A percentile compares a stretch with the other conserved stretches of the same genome.
phyloP scores from a whole-genome alignment of 2,113 vertebrate genomes.

The Polypterus bichir region DNA sequence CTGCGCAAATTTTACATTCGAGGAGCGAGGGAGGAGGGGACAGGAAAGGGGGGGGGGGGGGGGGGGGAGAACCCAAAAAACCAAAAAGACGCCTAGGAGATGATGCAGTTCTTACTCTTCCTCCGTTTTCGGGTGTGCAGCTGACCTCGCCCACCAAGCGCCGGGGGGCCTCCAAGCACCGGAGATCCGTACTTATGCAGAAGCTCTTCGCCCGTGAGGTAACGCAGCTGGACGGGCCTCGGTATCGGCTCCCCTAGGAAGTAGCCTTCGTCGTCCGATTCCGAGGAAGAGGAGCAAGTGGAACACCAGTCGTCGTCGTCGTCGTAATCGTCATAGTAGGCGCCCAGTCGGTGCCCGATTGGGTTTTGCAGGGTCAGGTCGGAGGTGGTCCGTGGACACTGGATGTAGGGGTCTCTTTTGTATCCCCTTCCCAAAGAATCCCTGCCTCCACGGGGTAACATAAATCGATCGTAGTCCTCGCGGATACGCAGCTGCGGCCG shows the following conservation, averaged over 20 bases:
- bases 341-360: conserved; percentile 62
- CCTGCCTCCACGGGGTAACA: conserved; percentile 62
- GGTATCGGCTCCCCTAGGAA: conserved; percentile 94
- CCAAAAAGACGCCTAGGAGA: conserved; percentile 53
- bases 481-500: conserved; percentile 59
- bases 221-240: conserved; percentile 75
- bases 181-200: conserved; percentile 79
- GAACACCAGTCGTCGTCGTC: conserved; percentile 92
- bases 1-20: conserved; percentile 65
- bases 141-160: conserved; percentile 66
- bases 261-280: conserved; percentile 94
- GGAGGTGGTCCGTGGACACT: conserved; percentile 86
- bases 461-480: conserved; percentile 82
- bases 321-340: conserved; percentile 66
- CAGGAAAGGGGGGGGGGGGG: neutral
- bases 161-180: conserved; percentile 60
- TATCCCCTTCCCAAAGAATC: conserved; percentile 59
- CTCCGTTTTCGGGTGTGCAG: conserved; percentile 81
- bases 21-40: conserved; percentile 26
- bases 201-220: conserved; percentile 85
- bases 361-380: conserved; percentile 91
- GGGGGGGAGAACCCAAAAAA: no score
- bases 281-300: conserved; percentile 92
- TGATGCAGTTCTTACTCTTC: conserved; percentile 97
- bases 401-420: conserved; percentile 65